phyloP scores from a whole-genome alignment of 2,113 vertebrate genomes.

The Cyprinodon brontotheroides region DNA sequence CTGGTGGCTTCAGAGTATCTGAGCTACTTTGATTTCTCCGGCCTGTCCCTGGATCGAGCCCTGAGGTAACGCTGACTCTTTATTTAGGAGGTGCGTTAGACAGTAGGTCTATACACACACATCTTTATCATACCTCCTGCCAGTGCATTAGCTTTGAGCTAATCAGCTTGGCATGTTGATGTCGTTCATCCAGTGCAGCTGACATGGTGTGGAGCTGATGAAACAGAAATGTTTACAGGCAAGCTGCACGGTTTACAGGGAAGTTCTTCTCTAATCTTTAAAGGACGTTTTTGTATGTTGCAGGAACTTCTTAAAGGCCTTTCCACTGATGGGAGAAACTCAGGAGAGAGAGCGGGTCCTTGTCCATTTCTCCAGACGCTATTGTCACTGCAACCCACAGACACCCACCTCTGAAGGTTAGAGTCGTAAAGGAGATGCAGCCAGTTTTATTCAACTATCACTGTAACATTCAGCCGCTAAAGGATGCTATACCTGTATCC shows the following conservation, averaged over 20 bases:
- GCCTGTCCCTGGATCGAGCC: slow-evolving; percentile 79
- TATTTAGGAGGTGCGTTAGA: slow-evolving; percentile 19
- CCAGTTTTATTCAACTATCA: background rate
- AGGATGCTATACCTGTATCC: too few relatives aligned
- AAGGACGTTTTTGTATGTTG: slow-evolving; percentile 15
- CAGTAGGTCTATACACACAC: background rate
- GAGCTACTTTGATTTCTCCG: slow-evolving; percentile 83
- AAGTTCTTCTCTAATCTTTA: background rate
- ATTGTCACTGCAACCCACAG: slow-evolving; percentile 80
- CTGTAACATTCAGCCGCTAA: too few relatives aligned
- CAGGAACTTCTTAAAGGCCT: slow-evolving; percentile 84
- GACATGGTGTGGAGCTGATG: slow-evolving; percentile 5
- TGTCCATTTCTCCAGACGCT: slow-evolving; percentile 83
- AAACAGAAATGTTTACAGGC: background rate
- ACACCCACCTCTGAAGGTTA: slow-evolving; percentile 76
- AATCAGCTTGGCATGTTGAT: slow-evolving; percentile 47
- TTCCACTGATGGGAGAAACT: slow-evolving; percentile 85
- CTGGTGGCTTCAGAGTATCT: slow-evolving; percentile 85
- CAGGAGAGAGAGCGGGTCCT: slow-evolving; percentile 83
- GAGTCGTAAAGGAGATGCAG: slow-evolving; percentile 11
- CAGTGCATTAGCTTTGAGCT: slow-evolving; percentile 31
- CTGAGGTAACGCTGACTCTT: slow-evolving; percentile 75
- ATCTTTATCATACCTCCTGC: slow-evolving; percentile 14
- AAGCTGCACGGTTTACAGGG: background rate
- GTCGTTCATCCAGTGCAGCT: slow-evolving; percentile 18